A percentile compares a stretch with the other conserved stretches of the same genome.
Evolutionary conservation across 1,140 invertebrate species (phyloP).

Genomic region (Aphelenchoides besseyi): DNA sequence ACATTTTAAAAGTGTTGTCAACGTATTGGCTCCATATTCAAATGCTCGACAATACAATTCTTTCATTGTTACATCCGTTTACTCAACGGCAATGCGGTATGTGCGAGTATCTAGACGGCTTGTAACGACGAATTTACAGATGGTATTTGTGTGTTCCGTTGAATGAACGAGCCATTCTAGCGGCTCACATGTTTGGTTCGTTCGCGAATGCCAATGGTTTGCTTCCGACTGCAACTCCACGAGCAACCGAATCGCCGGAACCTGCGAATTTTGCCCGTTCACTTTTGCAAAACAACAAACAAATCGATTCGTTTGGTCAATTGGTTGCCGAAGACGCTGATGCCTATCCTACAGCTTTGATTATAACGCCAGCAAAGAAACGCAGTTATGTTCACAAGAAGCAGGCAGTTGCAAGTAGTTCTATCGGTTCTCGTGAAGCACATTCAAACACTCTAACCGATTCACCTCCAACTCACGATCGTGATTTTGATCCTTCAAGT

Average conservation of each 20-base stretch:
- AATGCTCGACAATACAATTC: conserved; percentile 23
- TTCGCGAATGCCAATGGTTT: neutral
- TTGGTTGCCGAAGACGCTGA: conserved; percentile 8
- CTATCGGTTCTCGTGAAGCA: neutral
- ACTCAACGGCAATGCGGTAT: conserved; percentile 26
- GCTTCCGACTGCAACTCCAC: neutral
- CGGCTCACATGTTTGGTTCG: conserved; percentile 10
- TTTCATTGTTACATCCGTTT: conserved; percentile 23
- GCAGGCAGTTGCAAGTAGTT: neutral
- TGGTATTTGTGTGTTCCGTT: conserved; percentile 22
- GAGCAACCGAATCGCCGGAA: neutral
- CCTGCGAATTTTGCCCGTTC: neutral
- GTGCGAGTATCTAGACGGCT: no score
- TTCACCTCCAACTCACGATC: neutral
- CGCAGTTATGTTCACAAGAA: neutral
- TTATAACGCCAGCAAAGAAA: conserved; percentile 9
- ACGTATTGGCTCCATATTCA: conserved; percentile 26
- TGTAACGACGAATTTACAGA: no score
- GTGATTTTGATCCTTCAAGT: neutral
- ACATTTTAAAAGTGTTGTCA: conserved; percentile 22
- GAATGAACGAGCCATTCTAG: neutral
- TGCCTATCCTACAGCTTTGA: neutral
- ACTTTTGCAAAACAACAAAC: neutral
- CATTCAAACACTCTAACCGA: neutral
- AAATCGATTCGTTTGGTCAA: neutral